A percentile compares a stretch with the other conserved stretches of the same genome.
phyloP scores from a whole-genome alignment of 2,113 vertebrate genomes.

The Nematolebias whitei region DNA sequence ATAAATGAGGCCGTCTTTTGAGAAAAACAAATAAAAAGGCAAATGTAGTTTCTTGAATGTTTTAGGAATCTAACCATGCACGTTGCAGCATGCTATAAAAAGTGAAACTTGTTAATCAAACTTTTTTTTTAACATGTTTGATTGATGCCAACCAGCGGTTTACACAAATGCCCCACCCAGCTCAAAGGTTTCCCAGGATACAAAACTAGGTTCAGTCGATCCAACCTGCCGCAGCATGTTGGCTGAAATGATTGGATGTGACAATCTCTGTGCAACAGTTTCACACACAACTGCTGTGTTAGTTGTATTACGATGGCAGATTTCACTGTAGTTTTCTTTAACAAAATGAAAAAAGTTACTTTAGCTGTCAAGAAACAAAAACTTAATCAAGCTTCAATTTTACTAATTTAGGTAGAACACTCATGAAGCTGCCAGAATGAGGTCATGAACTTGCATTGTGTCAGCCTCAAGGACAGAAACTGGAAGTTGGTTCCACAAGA shows the following conservation, averaged over 20 bases:
- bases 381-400: not conserved
- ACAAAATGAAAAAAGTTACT: not conserved
- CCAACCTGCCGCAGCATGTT: slow-evolving; percentile 49
- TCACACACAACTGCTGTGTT: not conserved
- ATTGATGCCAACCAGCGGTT: slow-evolving; percentile 47
- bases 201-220: slow-evolving; percentile 9
- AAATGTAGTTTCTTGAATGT: too few species aligned
- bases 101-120: slow-evolving; percentile 29
- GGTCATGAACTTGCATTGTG: slow-evolving; percentile 20
- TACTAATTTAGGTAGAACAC: not conserved
- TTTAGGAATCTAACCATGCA: too few species aligned
- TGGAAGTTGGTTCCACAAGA: too few species aligned
- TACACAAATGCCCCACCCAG: slow-evolving; percentile 25
- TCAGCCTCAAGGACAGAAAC: slow-evolving; percentile 39
- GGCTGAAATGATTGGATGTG: slow-evolving; percentile 10
- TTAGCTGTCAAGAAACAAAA: not conserved
- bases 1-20: too few species aligned
- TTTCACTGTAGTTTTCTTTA: not conserved
- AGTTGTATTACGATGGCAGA: too few species aligned
- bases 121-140: not conserved
- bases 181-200: slow-evolving; percentile 32
- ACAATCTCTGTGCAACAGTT: not conserved
- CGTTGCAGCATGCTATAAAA: not conserved
- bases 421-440: not conserved
- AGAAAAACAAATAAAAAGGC: too few species aligned